Conservation (phyloP, 2,888 invertebrate species). For the Maniola hyperantus region DNA sequence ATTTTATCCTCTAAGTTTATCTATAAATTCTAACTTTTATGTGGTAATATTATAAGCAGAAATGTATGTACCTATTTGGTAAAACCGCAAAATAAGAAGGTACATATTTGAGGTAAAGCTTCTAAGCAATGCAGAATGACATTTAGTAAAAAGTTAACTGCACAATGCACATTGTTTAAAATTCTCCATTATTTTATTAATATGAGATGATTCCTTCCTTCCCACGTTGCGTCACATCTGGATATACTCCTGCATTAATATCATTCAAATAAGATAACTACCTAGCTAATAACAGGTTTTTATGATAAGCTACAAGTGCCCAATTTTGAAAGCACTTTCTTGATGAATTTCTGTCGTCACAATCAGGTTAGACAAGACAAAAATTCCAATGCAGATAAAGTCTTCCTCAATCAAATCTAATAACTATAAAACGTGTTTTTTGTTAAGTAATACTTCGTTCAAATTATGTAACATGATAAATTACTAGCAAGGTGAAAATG, state of each 20-base stretch:
- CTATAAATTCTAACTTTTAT: no score
- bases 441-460: neutral
- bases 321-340: constrained; percentile 23
- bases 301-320: constrained; percentile 28
- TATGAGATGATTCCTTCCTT: constrained; percentile 44
- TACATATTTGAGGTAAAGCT: no score
- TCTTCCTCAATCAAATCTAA: constrained; percentile 26
- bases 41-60: no score
- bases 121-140: no score
- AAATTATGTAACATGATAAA: constrained; percentile 9
- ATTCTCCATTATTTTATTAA: constrained; percentile 38
- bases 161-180: constrained; percentile 7
- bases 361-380: constrained; percentile 28
- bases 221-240: constrained; percentile 45
- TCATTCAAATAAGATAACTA: constrained; percentile 30
- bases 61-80: no score
- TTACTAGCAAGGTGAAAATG: neutral
- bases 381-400: constrained; percentile 24
- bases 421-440: constrained; percentile 22
- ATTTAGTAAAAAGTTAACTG: neutral
- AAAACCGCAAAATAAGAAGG: no score
- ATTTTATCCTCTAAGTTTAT: neutral
- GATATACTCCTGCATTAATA: constrained; percentile 13
- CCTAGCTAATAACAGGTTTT: constrained; percentile 29
- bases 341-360: constrained; percentile 30